Base-by-base conservation (phyloP, 2,797 vertebrate genomes). In the Loris lydekkerianus region DNA sequence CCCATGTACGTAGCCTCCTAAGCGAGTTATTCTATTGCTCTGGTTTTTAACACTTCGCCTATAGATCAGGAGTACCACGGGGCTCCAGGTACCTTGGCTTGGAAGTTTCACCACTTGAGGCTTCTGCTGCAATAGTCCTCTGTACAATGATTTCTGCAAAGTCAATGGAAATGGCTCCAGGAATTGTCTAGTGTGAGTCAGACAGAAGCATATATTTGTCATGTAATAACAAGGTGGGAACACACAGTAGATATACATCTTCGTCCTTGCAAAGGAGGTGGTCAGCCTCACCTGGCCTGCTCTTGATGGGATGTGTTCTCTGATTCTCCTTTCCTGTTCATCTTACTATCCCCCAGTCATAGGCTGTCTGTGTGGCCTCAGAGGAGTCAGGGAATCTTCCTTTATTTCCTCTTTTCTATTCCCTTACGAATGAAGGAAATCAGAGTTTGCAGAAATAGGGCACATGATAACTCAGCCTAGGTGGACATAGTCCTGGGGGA, bases 11-110 rank as follows among this genome's bases (percentile, higher is more conserved):
- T 27, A 46, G 11, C 18, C 40, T 43, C 3, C 27, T 2, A n/a
- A 61, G 27, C 0, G 9, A 29, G 11, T 21, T 63, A 2, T 10
- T 63, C 27, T 9, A 15, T 7, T 4, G 11, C 11, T 82, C 29
- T 31, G 15, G 0, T 69, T 81, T 84, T 34, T 27, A 75, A 40
- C 9, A 53, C 10, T 23, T 27, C 7, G n/a, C 49, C 5, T 78
- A 10, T 56, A 46, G 0, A 31, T n/a, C 8, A 29, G 29, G 2
- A 77, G 46, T 40, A 20, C 23, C 53, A 70, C 5, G 27, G 63
- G 23, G 20, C 65, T 49, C 46, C 0, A 0, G 40, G 40, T 2
- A 29, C 37, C 6, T 1, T 75, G 31, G 4, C 29, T 8, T n/a
- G 6, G 31, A 49, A 49, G 21, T 18, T 58, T 18, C 17, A 10